Evolutionary conservation across 2,113 vertebrate genomes (phyloP).

Genomic region (Micronycteris hirsuta): DNA sequence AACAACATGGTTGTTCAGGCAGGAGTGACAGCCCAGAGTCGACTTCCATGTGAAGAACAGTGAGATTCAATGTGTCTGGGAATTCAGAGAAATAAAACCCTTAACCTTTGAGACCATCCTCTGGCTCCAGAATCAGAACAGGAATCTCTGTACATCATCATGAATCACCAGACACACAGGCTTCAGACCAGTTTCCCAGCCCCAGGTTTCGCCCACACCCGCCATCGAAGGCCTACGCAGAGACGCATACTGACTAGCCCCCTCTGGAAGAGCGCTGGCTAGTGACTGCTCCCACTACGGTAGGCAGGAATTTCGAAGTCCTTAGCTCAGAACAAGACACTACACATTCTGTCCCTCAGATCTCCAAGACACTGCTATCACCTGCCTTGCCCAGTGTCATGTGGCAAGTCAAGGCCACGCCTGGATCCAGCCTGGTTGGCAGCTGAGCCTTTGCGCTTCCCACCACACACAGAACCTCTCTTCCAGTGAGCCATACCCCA

Average conservation of each 20-base stretch:
- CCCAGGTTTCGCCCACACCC: neutral
- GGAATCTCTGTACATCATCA: neutral
- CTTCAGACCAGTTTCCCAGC: neutral
- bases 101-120: neutral
- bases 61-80: neutral
- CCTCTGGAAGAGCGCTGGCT: fast-evolving
- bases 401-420: neutral
- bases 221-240: neutral
- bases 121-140: neutral
- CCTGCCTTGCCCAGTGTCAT: neutral
- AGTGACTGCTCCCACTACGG: neutral
- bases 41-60: neutral
- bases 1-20: neutral
- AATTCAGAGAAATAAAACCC: neutral
- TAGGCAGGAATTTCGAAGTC: neutral
- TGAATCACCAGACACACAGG: neutral
- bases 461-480: neutral
- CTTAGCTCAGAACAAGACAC: neutral
- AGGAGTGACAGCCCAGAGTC: neutral
- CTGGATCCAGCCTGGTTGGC: neutral
- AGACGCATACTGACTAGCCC: neutral
- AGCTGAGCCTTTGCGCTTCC: neutral
- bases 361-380: neutral
- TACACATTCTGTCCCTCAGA: fast-evolving
- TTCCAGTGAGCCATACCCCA: neutral